Evolutionary conservation across 2,797 vertebrate genomes (phyloP).

Genomic region (Ctenochaetus hawaiiensis): DNA sequence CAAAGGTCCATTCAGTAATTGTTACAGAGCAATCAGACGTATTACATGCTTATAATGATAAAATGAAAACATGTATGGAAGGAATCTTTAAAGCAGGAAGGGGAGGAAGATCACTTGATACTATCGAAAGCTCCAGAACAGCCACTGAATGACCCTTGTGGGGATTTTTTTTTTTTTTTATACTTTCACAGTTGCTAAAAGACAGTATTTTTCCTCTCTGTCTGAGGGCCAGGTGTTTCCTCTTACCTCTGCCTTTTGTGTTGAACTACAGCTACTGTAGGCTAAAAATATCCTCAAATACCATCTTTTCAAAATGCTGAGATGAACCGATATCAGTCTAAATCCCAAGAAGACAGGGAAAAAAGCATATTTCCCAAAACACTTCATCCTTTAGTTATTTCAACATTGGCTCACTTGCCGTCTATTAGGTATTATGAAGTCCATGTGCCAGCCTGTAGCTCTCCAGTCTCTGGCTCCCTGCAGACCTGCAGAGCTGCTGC

Average conservation of each 20-base stretch:
- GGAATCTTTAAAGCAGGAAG: background rate
- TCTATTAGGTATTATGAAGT: constrained; percentile 59
- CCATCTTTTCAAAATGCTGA: constrained; percentile 34
- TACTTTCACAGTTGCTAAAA: background rate
- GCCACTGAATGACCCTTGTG: background rate
- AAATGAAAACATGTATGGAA: too few relatives aligned
- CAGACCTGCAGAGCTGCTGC: constrained; percentile 43
- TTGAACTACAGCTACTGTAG: background rate
- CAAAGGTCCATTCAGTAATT: too few relatives aligned
- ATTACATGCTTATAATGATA: too few relatives aligned
- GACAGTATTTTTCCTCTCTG: background rate
- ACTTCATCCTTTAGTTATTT: constrained; percentile 49
- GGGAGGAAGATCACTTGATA: background rate
- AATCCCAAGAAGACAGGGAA: constrained; percentile 17
- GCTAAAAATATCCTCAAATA: constrained; percentile 42
- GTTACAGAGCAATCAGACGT: too few relatives aligned
- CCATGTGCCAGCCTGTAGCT: constrained; percentile 59
- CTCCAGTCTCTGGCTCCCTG: constrained; percentile 49
- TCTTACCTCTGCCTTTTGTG: constrained; percentile 3
- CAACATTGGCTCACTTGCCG: constrained; percentile 39
- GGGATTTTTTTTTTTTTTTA: background rate
- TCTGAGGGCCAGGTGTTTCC: background rate
- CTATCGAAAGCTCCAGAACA: background rate
- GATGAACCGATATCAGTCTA: constrained; percentile 48
- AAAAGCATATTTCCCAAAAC: constrained; percentile 53